Percentiles rank a stretch among this genome's conserved stretches.
Evolutionary conservation across 2,888 invertebrate species (phyloP).

Genomic region (Phortica magna): DNA sequence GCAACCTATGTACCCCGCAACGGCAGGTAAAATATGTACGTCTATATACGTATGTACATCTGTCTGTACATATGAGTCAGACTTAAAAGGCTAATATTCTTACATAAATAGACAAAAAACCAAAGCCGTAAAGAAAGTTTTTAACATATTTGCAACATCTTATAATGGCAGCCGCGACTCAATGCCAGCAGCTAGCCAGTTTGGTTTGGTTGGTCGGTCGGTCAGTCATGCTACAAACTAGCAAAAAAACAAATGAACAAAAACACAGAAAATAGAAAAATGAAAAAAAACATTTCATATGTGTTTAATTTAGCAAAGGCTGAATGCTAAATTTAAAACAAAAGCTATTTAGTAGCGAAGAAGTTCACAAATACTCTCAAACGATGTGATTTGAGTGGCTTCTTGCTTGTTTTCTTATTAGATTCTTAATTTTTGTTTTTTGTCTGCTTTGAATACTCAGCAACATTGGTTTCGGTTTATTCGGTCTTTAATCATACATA

Average conservation of each 20-base stretch:
- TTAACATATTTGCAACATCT: neutral
- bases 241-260: neutral
- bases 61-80: slow-evolving; percentile 9
- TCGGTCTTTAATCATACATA: too few species aligned
- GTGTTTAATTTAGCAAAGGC: slow-evolving; percentile 70
- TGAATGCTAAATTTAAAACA: slow-evolving; percentile 74
- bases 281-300: slow-evolving; percentile 66
- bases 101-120: neutral
- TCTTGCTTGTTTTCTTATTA: neutral
- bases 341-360: slow-evolving; percentile 74
- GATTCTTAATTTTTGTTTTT: neutral
- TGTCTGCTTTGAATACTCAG: neutral
- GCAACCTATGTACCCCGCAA: neutral
- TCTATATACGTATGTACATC: neutral
- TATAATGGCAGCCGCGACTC: neutral
- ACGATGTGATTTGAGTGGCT: slow-evolving; percentile 6
- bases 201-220: neutral
- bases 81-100: neutral
- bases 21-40: too few species aligned
- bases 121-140: neutral
- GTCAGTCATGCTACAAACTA: slow-evolving; percentile 18
- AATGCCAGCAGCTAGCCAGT: neutral
- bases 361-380: slow-evolving; percentile 66
- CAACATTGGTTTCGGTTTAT: too few species aligned
- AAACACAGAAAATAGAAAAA: slow-evolving; percentile 31